Base-by-base conservation (phyloP, 2,113 vertebrate genomes). In the Neomonachus schauinslandi region DNA sequence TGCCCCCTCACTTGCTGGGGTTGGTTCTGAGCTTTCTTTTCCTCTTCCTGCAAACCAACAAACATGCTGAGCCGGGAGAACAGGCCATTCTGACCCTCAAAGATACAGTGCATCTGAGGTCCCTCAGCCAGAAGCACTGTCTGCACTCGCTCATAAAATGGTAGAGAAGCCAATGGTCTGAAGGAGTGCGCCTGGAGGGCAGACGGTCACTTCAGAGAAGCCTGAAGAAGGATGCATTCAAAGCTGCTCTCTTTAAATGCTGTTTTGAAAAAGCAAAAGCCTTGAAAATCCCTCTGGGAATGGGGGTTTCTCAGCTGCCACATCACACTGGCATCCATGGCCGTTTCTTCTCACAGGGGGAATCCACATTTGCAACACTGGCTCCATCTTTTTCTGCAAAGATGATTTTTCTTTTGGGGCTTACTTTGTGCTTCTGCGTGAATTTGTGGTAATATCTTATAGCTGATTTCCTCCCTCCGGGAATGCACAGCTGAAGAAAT, bases 271-370 rank as follows among this genome's bases (percentile, higher is more conserved):
- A 65, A 65, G 24, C 69, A 49, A n/a, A 59, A 61, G 39, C 15
- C 24, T 16, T 13, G n/a, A 42, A 80, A 89, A 84, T 59, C 86
- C 94, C 39, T 42, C 46, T 12, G 13, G 42, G 19, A 53, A 86
- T 12, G 59, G 63, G 67, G 22, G 46, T 12, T 59, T 61, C 71
- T 94, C 24, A 2, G 18, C 16, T 13, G 19, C 2, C 9, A 0
- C n/a, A 0, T 21, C 1, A 0, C 1, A 0, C 11, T 19, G 83
- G 12, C 1, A 0, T 36, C 90, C 22, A 13, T 7, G 12, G 77
- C 31, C 57, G 0, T 3, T 51, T 33, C 72, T 72, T 72, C 36
- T 74, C 28, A 1, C 80, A 0, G 0, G 13, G 31, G 42, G 22
- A 91, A 81, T 5, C 31, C 77, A 57, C 77, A 6, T 18, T 24